phyloP scores from a whole-genome alignment of 1,140 invertebrate species.

The Zophobas morio region DNA sequence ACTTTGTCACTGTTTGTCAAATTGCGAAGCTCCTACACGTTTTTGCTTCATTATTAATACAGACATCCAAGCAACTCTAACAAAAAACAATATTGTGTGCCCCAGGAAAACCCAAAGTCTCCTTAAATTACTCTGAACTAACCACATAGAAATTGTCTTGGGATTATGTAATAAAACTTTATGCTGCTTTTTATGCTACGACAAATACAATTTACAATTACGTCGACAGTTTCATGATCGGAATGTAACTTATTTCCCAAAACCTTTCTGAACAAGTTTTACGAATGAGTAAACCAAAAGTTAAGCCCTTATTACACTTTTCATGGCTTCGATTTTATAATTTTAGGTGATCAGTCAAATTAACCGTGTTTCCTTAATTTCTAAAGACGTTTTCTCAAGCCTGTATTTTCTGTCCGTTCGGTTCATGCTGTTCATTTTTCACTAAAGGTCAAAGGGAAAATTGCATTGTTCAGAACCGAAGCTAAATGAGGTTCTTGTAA shows the following conservation, averaged over 20 bases:
- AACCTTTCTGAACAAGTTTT: no score
- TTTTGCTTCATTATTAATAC: no score
- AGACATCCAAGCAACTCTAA: not conserved
- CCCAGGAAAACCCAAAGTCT: constrained; percentile 9
- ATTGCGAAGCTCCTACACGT: no score
- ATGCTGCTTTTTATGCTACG: not conserved
- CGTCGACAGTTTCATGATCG: not conserved
- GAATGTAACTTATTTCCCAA: not conserved
- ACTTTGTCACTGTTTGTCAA: no score
- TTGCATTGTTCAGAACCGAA: constrained; percentile 18
- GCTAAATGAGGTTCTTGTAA: constrained; percentile 3
- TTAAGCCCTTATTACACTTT: no score
- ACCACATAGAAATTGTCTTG: constrained; percentile 8
- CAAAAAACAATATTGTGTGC: not conserved
- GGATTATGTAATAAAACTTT: constrained; percentile 9
- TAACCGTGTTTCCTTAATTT: constrained; percentile 14
- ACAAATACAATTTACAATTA: not conserved
- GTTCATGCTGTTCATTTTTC: constrained; percentile 21
- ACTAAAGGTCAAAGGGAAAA: constrained; percentile 14
- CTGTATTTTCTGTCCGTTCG: constrained; percentile 10
- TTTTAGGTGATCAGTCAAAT: constrained; percentile 27
- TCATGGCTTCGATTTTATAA: not conserved
- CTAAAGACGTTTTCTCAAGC: not conserved
- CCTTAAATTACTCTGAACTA: constrained; percentile 8
- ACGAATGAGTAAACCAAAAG: no score